Evolutionary conservation across 2,797 vertebrate species (phyloP).

Genomic region (Gallinago nigripennis): DNA sequence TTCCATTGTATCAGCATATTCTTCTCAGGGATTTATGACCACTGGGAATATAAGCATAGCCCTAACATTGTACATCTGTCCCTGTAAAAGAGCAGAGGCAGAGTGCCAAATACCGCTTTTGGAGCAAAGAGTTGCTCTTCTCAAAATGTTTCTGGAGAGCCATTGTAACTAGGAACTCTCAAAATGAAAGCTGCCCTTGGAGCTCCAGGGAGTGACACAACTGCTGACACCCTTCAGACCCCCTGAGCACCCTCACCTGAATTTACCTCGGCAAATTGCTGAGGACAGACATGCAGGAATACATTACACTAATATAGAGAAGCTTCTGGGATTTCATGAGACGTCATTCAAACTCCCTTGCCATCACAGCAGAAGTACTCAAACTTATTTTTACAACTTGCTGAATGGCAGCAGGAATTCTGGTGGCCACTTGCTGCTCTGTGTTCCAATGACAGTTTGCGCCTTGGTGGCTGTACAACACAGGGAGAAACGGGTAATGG

Average conservation of each 20-base stretch:
- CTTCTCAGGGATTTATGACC: neutral
- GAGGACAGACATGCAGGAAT: neutral
- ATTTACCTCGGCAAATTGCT: neutral
- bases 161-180: neutral
- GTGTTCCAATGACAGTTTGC: neutral
- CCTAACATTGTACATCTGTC: slow-evolving; percentile 40
- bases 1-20: slow-evolving; percentile 47
- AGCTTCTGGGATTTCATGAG: neutral
- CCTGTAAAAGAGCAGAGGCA: neutral
- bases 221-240: neutral
- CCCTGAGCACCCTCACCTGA: neutral
- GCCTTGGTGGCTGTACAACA: neutral
- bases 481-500: neutral
- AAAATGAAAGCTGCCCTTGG: neutral
- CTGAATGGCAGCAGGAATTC: neutral
- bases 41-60: slow-evolving; percentile 6
- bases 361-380: neutral
- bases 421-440: neutral
- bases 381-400: neutral
- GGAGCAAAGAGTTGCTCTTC: neutral
- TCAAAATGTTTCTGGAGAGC: neutral
- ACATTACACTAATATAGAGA: neutral
- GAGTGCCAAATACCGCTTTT: neutral
- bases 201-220: neutral
- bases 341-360: neutral